Percentiles rank a stretch among this genome's conserved stretches.
Evolutionary conservation across 2,113 vertebrate genomes (phyloP).

Genomic region (Nothobranchius kuhntae): DNA sequence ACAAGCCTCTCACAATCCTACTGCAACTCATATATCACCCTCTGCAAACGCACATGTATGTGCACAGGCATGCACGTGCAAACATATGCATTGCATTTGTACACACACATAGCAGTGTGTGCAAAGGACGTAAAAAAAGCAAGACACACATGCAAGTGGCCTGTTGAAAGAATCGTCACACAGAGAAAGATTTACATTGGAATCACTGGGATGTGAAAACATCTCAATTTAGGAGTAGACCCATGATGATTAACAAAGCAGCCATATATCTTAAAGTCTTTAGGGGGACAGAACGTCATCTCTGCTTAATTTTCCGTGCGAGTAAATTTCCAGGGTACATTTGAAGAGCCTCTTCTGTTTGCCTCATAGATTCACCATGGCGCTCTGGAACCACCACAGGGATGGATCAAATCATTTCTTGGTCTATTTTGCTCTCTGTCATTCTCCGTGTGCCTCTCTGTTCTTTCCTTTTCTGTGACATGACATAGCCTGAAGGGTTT

Average conservation of each 20-base stretch:
- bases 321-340: slow-evolving; percentile 71
- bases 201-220: slow-evolving; percentile 67
- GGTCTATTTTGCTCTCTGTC: slow-evolving; percentile 5
- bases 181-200: neutral
- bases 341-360: slow-evolving; percentile 70
- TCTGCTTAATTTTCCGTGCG: slow-evolving; percentile 76
- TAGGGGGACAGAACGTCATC: slow-evolving; percentile 66
- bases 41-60: slow-evolving; percentile 39
- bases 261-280: slow-evolving; percentile 75
- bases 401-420: slow-evolving; percentile 63
- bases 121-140: slow-evolving; percentile 42
- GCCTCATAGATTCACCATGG: slow-evolving; percentile 64
- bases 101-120: slow-evolving; percentile 8
- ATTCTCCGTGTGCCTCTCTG: slow-evolving; percentile 18
- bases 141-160: slow-evolving; percentile 28
- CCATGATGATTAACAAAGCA: slow-evolving; percentile 75
- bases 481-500: slow-evolving; percentile 61
- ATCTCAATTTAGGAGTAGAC: slow-evolving; percentile 74
- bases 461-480: slow-evolving; percentile 36
- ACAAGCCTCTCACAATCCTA: slow-evolving; percentile 83
- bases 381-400: slow-evolving; percentile 50
- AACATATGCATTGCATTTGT: slow-evolving; percentile 1
- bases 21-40: slow-evolving; percentile 84
- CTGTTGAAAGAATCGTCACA: slow-evolving; percentile 58
- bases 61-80: slow-evolving; percentile 24